Evolutionary conservation across 2,797 vertebrate species (phyloP).

Genomic region (Dryobates pubescens): DNA sequence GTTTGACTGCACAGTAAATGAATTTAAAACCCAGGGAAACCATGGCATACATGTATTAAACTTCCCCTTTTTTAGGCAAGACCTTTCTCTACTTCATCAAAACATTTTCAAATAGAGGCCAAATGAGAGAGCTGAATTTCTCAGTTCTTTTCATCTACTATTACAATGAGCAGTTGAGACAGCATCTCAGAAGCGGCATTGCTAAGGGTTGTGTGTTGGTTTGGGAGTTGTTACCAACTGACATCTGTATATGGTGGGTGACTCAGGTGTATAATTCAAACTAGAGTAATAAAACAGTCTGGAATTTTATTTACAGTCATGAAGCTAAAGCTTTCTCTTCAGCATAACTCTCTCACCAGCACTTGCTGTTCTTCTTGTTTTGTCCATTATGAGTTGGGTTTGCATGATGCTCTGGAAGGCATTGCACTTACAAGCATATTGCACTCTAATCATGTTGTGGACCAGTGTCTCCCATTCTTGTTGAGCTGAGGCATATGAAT

Average conservation of each 20-base stretch:
- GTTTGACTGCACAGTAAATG: neutral
- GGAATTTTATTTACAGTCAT: neutral
- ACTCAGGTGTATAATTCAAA: neutral
- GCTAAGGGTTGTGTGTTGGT: neutral
- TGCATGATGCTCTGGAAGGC: neutral
- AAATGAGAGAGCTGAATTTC: neutral
- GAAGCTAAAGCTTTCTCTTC: neutral
- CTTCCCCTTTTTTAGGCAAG: neutral
- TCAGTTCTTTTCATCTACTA: neutral
- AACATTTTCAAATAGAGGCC: neutral
- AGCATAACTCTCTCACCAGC: neutral
- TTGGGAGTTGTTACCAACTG: neutral
- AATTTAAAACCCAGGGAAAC: neutral
- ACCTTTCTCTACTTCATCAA: neutral
- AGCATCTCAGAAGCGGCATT: too few relatives aligned
- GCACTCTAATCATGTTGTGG: rapidly evolving
- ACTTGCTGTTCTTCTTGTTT: neutral
- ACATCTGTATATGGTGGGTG: neutral
- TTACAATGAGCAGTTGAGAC: neutral
- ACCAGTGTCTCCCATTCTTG: neutral
- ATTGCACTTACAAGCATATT: neutral
- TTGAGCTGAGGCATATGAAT: neutral
- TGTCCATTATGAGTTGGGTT: neutral
- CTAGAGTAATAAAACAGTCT: neutral
- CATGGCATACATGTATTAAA: neutral